Evolutionary conservation across 2,888 invertebrate species (phyloP).

Genomic region (Eurytoma californica): DNA sequence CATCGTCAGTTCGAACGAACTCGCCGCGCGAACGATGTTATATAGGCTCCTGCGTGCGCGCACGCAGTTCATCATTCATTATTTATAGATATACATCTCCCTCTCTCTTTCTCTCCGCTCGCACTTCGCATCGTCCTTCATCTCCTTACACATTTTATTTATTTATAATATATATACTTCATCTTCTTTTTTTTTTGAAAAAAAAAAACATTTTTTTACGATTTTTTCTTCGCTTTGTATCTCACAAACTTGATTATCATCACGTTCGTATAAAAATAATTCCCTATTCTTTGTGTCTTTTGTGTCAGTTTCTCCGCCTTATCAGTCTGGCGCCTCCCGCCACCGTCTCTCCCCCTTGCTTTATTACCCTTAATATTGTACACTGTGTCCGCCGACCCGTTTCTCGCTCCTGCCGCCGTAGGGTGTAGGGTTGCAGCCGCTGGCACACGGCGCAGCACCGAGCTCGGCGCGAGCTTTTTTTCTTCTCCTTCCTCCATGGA

Average conservation of each 20-base stretch:
- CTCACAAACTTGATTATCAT: constrained; percentile 65
- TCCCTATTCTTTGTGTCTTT: constrained; percentile 55
- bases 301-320: constrained; percentile 50
- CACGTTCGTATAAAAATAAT: constrained; percentile 70
- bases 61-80: neutral
- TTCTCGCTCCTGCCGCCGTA: neutral
- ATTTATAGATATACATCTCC: neutral
- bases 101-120: too few species aligned
- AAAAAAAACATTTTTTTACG: constrained; percentile 46
- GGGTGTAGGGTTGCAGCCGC: neutral
- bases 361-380: constrained; percentile 11
- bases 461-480: neutral
- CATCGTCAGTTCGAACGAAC: constrained; percentile 30
- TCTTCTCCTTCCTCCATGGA: neutral
- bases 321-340: neutral
- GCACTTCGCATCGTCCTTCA: neutral
- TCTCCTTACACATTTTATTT: neutral
- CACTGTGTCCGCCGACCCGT: neutral
- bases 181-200: constrained; percentile 48
- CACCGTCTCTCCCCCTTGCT: neutral
- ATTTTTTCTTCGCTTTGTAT: constrained; percentile 45
- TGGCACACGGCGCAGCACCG: neutral
- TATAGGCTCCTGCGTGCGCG: constrained; percentile 44
- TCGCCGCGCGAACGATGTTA: neutral
- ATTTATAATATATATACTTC: constrained; percentile 35